Percentiles rank a stretch among this genome's conserved stretches.
Conservation (phyloP, 2,797 vertebrate genomes). For the Paedocypris micromegethes region DNA sequence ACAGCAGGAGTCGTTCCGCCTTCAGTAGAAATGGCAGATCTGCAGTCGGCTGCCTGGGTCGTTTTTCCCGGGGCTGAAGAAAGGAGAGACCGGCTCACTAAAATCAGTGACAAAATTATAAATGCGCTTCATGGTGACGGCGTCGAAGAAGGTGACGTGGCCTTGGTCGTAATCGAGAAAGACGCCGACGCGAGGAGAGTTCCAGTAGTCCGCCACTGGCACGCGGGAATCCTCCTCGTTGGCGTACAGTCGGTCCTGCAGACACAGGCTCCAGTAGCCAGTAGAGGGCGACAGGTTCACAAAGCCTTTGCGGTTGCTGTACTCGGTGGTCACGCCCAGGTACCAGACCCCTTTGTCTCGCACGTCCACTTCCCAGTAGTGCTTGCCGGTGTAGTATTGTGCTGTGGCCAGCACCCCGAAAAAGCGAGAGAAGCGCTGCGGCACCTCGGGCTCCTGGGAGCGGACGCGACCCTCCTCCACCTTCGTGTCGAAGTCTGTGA, state of each 20-base stretch:
- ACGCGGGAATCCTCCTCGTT: conserved; percentile 71
- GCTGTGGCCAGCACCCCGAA: conserved; percentile 70
- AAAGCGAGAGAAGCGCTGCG: conserved; percentile 69
- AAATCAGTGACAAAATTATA: conserved; percentile 73
- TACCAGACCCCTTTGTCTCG: conserved; percentile 77
- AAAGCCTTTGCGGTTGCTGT: conserved; percentile 76
- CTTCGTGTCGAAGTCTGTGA: conserved; percentile 73
- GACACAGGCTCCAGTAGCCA: conserved; percentile 75
- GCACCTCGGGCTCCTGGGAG: conserved; percentile 67
- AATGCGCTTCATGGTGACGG: conserved; percentile 73
- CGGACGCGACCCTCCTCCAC: conserved; percentile 70
- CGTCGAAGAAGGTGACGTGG: conserved; percentile 72
- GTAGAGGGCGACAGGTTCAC: conserved; percentile 67
- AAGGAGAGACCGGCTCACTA: conserved; percentile 69
- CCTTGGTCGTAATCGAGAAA: conserved; percentile 75
- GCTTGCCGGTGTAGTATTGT: conserved; percentile 70
- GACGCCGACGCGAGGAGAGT: conserved; percentile 71
- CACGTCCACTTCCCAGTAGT: conserved; percentile 80
- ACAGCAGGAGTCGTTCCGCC: background rate
- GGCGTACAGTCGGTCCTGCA: conserved; percentile 75
- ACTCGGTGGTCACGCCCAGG: conserved; percentile 71
- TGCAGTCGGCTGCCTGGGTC: conserved; percentile 72
- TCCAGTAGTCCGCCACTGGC: conserved; percentile 73
- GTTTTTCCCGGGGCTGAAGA: conserved; percentile 77
- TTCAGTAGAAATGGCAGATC: conserved; percentile 76